A percentile compares a stretch with the other conserved stretches of the same genome.
These are phyloP conservation scores for Aphodius granarius DNA, from an alignment of 2,888 invertebrate species.

Conservation along the genomic window DNA sequence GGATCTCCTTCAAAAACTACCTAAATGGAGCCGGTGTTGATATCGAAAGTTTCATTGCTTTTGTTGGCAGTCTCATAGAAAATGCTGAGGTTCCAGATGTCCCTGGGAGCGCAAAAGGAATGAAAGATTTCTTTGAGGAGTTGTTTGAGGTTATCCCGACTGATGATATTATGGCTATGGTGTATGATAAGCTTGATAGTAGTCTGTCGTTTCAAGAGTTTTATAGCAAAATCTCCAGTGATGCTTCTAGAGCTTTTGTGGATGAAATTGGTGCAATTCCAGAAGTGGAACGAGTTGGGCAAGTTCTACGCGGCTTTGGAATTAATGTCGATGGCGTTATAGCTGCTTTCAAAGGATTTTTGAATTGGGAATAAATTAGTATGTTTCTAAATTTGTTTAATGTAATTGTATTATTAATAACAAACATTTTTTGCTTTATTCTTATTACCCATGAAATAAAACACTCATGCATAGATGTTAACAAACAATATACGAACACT, in stretches of 20 bases:
- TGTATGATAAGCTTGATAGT: not conserved
- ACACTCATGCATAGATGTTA: too few relatives aligned
- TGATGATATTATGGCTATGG: not conserved
- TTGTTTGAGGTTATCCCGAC: not conserved
- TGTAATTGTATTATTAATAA: too few relatives aligned
- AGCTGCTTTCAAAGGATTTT: not conserved
- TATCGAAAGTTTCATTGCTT: not conserved
- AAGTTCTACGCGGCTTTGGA: not conserved
- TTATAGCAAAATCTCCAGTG: not conserved
- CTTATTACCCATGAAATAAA: too few relatives aligned
- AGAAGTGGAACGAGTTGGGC: not conserved
- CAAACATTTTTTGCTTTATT: too few relatives aligned
- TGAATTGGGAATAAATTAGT: not conserved
- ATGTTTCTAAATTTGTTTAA: too few relatives aligned
- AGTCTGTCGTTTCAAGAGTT: not conserved
- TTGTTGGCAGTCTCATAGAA: not conserved
- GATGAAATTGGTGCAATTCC: not conserved
- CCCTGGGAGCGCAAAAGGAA: not conserved
- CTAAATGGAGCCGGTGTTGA: not conserved
- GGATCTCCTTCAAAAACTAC: not conserved
- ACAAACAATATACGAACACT: too few relatives aligned
- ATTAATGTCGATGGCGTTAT: not conserved
- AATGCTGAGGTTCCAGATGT: not conserved
- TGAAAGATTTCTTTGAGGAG: not conserved
- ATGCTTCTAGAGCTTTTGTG: not conserved